phyloP scores from a whole-genome alignment of 2,888 invertebrate genomes.

The Cephus nigrinus region DNA sequence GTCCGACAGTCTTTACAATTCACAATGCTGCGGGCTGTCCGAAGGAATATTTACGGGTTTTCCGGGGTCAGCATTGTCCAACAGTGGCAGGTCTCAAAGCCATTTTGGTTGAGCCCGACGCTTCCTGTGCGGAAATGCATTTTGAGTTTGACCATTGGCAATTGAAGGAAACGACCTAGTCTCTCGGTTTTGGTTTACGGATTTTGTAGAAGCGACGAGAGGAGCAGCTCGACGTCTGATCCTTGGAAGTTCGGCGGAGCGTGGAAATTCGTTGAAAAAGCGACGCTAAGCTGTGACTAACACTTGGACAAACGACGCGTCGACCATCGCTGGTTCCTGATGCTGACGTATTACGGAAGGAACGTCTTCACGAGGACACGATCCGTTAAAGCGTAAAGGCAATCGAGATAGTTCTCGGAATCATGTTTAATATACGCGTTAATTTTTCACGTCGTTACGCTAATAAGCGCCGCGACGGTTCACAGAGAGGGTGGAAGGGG shows the following conservation, averaged over 20 bases:
- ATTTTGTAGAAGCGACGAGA: slow-evolving; percentile 9
- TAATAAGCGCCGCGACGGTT: background rate
- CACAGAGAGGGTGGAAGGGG: background rate
- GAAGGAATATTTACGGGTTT: slow-evolving; percentile 47
- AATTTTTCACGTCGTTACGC: slow-evolving; percentile 4
- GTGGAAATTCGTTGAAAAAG: slow-evolving; percentile 41
- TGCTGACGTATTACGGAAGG: background rate
- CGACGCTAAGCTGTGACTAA: slow-evolving; percentile 38
- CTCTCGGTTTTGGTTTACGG: slow-evolving; percentile 5
- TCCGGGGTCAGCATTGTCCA: slow-evolving; percentile 40
- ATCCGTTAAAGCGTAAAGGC: background rate
- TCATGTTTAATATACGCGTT: background rate
- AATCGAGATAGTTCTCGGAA: background rate
- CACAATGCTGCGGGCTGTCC: slow-evolving; percentile 29
- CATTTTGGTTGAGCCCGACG: slow-evolving; percentile 13
- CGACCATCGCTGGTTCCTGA: background rate
- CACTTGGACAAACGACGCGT: slow-evolving; percentile 37
- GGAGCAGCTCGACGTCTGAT: background rate
- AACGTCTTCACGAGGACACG: background rate
- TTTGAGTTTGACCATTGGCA: background rate
- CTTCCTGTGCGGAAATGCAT: slow-evolving; percentile 22
- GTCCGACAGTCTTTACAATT: slow-evolving; percentile 13
- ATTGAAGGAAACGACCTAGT: background rate
- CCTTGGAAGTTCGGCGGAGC: slow-evolving; percentile 18
- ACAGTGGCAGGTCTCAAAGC: background rate